These are phyloP conservation scores for Micrasema minimum DNA, from an alignment of 1,140 invertebrate genomes.

Conservation along the genomic window DNA sequence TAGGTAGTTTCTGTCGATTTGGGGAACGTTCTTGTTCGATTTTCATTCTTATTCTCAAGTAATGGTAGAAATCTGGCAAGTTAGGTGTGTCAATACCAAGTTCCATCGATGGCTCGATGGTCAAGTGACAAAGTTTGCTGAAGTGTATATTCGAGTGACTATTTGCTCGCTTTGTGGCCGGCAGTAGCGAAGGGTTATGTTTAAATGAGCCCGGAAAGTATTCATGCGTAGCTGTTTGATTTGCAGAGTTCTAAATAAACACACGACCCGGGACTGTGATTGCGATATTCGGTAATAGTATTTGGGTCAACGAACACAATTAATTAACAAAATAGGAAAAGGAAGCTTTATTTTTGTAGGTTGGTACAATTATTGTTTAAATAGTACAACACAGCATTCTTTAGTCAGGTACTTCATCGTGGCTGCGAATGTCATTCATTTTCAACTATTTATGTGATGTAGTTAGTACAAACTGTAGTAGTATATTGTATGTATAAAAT, in stretches of 20 bases:
- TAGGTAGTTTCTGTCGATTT: neutral
- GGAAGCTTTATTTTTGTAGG: no score
- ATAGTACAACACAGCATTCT: no score
- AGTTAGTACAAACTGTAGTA: no score
- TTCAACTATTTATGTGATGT: no score
- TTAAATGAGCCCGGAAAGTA: conserved; percentile 25
- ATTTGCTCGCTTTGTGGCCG: conserved; percentile 27
- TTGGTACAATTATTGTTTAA: no score
- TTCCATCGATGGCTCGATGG: conserved; percentile 29
- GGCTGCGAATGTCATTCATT: no score
- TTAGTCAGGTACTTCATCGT: no score
- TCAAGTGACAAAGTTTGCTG: conserved; percentile 31
- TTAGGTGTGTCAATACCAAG: conserved; percentile 21
- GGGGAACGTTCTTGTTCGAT: conserved; percentile 6
- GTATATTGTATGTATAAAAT: no score
- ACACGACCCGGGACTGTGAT: neutral
- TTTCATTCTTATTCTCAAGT: neutral
- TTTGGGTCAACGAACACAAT: conserved; percentile 7
- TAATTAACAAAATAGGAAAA: conserved; percentile 6
- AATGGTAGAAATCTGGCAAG: conserved; percentile 17
- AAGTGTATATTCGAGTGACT: conserved; percentile 23
- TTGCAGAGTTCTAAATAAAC: conserved; percentile 26
- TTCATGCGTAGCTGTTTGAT: conserved; percentile 34
- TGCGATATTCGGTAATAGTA: neutral
- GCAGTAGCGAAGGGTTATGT: conserved; percentile 1